These are phyloP conservation scores for Pseudococcus viburni DNA, from an alignment of 2,888 invertebrate genomes.

Conservation along the genomic window DNA sequence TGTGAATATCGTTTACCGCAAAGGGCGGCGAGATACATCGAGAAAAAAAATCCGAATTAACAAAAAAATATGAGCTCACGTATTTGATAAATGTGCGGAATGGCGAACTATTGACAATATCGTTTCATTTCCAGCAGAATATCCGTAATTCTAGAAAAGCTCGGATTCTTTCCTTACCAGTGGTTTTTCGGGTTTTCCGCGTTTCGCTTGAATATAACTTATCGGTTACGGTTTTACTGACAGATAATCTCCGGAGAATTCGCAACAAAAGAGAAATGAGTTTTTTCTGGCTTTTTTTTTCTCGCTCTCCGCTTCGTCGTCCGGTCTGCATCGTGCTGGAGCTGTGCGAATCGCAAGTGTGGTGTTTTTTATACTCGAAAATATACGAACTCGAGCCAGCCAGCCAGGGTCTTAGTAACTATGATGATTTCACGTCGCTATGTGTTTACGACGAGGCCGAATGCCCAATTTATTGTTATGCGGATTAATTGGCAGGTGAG, in stretches of 20 bases:
- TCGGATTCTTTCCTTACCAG: slow-evolving; percentile 57
- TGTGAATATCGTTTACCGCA: neutral
- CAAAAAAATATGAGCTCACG: slow-evolving; percentile 58
- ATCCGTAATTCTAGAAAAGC: slow-evolving; percentile 59
- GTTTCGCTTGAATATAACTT: slow-evolving; percentile 58
- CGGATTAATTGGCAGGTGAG: slow-evolving; percentile 7
- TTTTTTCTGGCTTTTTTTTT: slow-evolving; percentile 51
- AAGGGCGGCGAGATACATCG: neutral
- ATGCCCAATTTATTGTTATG: neutral
- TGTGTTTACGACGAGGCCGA: neutral
- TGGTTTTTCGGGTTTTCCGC: slow-evolving; percentile 57
- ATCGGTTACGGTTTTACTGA: slow-evolving; percentile 61
- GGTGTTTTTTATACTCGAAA: neutral
- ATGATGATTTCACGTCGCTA: neutral
- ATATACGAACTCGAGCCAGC: neutral
- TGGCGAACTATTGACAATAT: slow-evolving; percentile 64
- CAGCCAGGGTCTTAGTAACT: neutral
- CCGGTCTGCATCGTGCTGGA: neutral
- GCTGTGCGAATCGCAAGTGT: neutral
- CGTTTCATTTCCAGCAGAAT: slow-evolving; percentile 63
- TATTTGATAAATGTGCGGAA: slow-evolving; percentile 63
- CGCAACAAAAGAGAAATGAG: slow-evolving; percentile 61
- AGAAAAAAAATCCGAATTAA: slow-evolving; percentile 18
- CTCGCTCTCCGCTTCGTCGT: neutral
- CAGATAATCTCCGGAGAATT: slow-evolving; percentile 63